phyloP scores from a whole-genome alignment of 2,888 invertebrate species.

The Cerceris ruficornis region DNA sequence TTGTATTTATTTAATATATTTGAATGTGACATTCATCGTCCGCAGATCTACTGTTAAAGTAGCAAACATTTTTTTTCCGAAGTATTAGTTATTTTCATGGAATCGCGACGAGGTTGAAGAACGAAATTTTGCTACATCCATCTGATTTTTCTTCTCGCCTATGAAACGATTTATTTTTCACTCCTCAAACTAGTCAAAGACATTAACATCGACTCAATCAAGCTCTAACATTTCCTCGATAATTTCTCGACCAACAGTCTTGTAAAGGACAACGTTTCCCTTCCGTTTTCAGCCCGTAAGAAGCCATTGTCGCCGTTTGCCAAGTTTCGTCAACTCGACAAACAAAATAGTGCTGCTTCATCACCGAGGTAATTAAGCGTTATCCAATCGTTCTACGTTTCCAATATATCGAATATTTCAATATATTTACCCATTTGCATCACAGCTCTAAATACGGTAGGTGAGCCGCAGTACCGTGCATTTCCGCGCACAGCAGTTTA shows the following conservation, averaged over 20 bases:
- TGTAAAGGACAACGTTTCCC: conserved; percentile 5
- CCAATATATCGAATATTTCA: too few species aligned
- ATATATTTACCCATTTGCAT: too few species aligned
- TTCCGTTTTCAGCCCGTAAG: conserved; percentile 77
- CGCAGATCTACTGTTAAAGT: too few species aligned
- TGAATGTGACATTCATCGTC: too few species aligned
- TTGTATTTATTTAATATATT: conserved; percentile 1
- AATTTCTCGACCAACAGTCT: neutral
- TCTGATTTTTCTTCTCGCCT: conserved; percentile 56
- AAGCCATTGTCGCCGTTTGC: conserved; percentile 93
- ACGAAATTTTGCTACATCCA: conserved; percentile 53
- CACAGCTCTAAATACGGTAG: too few species aligned
- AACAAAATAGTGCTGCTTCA: conserved; percentile 89
- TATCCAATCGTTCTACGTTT: too few species aligned
- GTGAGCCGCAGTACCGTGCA: too few species aligned
- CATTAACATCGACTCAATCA: conserved; percentile 50
- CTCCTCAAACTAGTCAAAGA: conserved; percentile 41
- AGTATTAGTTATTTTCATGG: conserved; percentile 3
- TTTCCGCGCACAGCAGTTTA: too few species aligned
- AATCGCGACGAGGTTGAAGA: conserved; percentile 58
- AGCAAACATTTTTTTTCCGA: too few species aligned
- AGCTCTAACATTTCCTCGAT: neutral
- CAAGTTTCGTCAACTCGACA: conserved; percentile 95
- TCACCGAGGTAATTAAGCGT: conserved; percentile 87
- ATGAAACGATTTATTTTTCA: conserved; percentile 41